These are phyloP conservation scores for Calliscelio sp. DNA, from an alignment of 2,888 invertebrate genomes.

Conservation along the genomic window DNA sequence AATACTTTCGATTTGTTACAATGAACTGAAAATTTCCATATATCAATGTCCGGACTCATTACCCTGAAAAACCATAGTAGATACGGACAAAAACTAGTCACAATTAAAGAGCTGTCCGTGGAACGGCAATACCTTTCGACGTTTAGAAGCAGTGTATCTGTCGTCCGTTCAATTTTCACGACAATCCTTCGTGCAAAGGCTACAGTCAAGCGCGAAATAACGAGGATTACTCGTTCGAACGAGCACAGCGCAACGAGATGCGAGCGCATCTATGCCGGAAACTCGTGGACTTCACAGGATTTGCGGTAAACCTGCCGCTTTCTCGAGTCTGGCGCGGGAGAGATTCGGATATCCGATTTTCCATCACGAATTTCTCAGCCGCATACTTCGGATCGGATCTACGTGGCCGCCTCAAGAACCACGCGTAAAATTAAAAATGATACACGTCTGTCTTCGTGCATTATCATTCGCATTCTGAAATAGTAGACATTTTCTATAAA, in stretches of 20 bases:
- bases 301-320: constrained; percentile 73
- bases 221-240: constrained; percentile 72
- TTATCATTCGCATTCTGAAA: too few species aligned
- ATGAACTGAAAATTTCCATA: constrained; percentile 18
- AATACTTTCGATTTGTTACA: not conserved
- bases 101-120: constrained; percentile 47
- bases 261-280: constrained; percentile 72
- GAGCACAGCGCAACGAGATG: constrained; percentile 71
- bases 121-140: constrained; percentile 64
- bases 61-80: constrained; percentile 8
- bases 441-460: constrained; percentile 48
- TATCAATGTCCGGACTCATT: constrained; percentile 22
- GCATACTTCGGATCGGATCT: constrained; percentile 67
- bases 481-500: too few species aligned
- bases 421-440: constrained; percentile 61
- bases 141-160: constrained; percentile 67
- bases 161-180: constrained; percentile 74
- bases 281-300: constrained; percentile 74
- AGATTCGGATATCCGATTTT: constrained; percentile 72
- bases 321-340: constrained; percentile 63
- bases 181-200: constrained; percentile 73
- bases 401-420: constrained; percentile 55
- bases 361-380: constrained; percentile 70
- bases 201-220: constrained; percentile 74
- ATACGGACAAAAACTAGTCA: constrained; percentile 28